These are phyloP conservation scores for Exocentrus adspersus DNA, from an alignment of 2,888 invertebrate species.

Conservation along the genomic window DNA sequence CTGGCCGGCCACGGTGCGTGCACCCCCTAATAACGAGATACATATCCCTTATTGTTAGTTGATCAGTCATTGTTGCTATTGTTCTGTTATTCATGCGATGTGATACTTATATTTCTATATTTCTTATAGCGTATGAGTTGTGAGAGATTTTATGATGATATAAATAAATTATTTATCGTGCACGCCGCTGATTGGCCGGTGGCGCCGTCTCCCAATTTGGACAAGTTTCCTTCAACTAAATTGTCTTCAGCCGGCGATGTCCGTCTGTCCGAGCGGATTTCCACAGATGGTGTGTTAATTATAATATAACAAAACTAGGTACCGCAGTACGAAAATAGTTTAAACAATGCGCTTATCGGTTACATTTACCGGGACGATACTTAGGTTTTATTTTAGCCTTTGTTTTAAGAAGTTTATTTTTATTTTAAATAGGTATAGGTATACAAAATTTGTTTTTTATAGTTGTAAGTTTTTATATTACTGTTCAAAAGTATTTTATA, in stretches of 20 bases:
- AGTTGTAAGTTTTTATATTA: too few relatives aligned
- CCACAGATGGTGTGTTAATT: too few relatives aligned
- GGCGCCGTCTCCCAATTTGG: constrained; percentile 41
- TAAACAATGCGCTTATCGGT: too few relatives aligned
- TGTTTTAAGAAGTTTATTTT: too few relatives aligned
- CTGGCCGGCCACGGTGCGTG: constrained; percentile 44
- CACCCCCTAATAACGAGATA: constrained; percentile 63
- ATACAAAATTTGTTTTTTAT: too few relatives aligned
- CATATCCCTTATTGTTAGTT: constrained; percentile 66
- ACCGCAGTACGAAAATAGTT: too few relatives aligned
- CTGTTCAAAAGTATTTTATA: too few relatives aligned
- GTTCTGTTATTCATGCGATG: constrained; percentile 64
- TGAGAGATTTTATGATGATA: constrained; percentile 57
- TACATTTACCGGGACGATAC: too few relatives aligned
- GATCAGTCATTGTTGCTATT: constrained; percentile 64
- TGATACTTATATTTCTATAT: constrained; percentile 63
- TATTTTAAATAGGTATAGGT: too few relatives aligned
- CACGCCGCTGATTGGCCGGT: constrained; percentile 42
- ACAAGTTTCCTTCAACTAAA: constrained; percentile 36
- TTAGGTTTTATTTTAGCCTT: too few relatives aligned
- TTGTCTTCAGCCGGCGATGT: not conserved
- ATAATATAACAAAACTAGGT: too few relatives aligned
- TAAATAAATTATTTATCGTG: constrained; percentile 51
- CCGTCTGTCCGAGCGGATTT: constrained; percentile 24
- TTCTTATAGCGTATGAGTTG: constrained; percentile 63